Percentiles rank a stretch among this genome's conserved stretches.
These are phyloP conservation scores for Bruchidius siliquastri DNA, from an alignment of 2,888 invertebrate species.

Conservation along the genomic window DNA sequence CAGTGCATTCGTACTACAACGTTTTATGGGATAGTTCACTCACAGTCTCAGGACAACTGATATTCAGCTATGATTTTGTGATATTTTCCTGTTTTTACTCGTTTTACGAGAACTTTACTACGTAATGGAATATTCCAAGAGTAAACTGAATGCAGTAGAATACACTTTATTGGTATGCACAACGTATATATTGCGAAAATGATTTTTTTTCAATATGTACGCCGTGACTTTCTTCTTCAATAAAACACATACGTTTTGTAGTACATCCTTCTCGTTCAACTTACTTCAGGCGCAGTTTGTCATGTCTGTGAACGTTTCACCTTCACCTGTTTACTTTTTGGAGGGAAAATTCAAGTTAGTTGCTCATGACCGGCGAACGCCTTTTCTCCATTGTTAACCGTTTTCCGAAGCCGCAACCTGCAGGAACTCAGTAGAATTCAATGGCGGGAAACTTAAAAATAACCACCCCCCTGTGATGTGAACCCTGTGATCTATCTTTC, in stretches of 20 bases:
- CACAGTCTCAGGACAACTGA: slow-evolving; percentile 36
- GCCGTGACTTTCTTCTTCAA: slow-evolving; percentile 27
- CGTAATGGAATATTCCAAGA: not conserved
- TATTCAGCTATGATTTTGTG: slow-evolving; percentile 6
- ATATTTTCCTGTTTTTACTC: slow-evolving; percentile 1
- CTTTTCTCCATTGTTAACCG: not conserved
- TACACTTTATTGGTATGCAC: not conserved
- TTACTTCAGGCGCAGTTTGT: slow-evolving; percentile 23
- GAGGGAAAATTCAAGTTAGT: slow-evolving; percentile 43
- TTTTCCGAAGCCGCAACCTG: slow-evolving; percentile 3
- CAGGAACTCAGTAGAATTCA: not conserved
- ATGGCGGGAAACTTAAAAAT: not conserved
- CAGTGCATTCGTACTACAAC: slow-evolving; percentile 1
- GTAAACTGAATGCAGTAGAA: not conserved
- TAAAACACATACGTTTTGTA: slow-evolving; percentile 34
- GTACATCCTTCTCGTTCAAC: slow-evolving; percentile 32
- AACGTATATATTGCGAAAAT: not conserved
- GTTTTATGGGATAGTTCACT: slow-evolving; percentile 16
- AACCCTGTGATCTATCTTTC: not conserved
- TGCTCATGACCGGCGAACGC: not conserved
- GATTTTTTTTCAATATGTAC: slow-evolving; percentile 27
- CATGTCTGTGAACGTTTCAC: slow-evolving; percentile 26
- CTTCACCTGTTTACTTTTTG: slow-evolving; percentile 38
- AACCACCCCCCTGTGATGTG: not conserved
- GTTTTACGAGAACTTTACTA: not conserved